These are phyloP conservation scores for Siniperca obscura DNA, from an alignment of 2,797 vertebrate genomes.

Conservation along the genomic window DNA sequence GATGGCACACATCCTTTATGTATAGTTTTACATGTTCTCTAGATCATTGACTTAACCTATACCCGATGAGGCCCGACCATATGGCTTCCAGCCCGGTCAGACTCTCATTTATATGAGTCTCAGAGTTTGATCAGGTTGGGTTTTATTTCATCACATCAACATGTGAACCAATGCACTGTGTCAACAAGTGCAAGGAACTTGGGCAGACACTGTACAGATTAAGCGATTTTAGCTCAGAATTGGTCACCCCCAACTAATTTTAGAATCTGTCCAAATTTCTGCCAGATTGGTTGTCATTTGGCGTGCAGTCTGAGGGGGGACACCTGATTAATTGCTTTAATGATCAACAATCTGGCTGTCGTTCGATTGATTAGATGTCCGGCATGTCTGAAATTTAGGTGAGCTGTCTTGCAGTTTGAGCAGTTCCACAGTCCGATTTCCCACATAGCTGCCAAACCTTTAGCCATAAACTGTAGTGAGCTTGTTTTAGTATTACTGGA, in stretches of 20 bases:
- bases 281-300: background rate
- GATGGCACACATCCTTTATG: background rate
- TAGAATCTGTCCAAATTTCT: background rate
- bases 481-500: no score
- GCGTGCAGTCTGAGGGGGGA: background rate
- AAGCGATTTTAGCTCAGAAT: background rate
- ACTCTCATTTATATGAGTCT: background rate
- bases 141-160: conserved; percentile 18
- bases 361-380: background rate
- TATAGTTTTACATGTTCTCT: background rate
- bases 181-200: background rate
- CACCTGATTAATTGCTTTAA: background rate
- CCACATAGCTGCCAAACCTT: background rate
- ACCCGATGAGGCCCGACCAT: background rate
- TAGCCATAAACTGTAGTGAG: background rate
- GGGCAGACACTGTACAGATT: background rate
- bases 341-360: background rate
- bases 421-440: background rate
- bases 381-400: background rate
- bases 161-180: background rate
- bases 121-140: background rate
- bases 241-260: background rate
- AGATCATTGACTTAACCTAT: background rate
- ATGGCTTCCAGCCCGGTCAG: background rate
- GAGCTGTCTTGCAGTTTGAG: background rate